A percentile compares a stretch with the other conserved stretches of the same genome.
Evolutionary conservation across 2,113 vertebrate species (phyloP).

Genomic region (Peromyscus leucopus): DNA sequence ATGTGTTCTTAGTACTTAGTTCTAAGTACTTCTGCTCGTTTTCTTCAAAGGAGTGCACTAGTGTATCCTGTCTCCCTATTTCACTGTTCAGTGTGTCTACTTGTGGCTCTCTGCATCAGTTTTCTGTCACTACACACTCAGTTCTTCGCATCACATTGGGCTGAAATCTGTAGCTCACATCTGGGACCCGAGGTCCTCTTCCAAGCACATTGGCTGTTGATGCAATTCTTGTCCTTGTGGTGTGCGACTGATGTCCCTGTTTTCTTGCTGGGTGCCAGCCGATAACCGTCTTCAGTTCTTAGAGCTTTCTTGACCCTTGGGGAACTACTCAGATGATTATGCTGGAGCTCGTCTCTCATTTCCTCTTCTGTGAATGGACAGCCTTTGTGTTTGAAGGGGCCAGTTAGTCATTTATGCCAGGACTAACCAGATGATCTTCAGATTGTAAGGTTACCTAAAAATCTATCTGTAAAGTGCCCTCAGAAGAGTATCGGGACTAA

Average conservation of each 20-base stretch:
- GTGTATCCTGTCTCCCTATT: neutral
- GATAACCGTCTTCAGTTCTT: neutral
- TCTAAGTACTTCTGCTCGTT: neutral
- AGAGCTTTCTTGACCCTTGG: neutral
- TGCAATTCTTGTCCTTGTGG: neutral
- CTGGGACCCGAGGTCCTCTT: neutral
- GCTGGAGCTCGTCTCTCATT: neutral
- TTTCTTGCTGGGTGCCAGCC: neutral
- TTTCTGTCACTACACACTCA: slow-evolving; percentile 8
- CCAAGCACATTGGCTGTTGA: neutral
- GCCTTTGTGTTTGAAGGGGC: neutral
- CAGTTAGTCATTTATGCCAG: neutral
- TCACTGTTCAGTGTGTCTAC: neutral
- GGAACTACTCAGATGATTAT: neutral
- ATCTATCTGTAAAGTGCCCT: neutral
- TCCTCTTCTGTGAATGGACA: neutral
- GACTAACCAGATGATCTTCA: neutral
- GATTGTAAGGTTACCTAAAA: slow-evolving; percentile 18
- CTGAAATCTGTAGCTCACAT: neutral
- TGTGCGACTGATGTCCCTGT: neutral
- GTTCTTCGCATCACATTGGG: neutral
- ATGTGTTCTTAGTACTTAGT: neutral
- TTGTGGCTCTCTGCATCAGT: neutral
- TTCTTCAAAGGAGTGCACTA: neutral
- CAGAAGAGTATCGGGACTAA: neutral